These are phyloP conservation scores for Artibeus jamaicensis DNA, from an alignment of 2,797 vertebrate genomes.

Conservation along the genomic window DNA sequence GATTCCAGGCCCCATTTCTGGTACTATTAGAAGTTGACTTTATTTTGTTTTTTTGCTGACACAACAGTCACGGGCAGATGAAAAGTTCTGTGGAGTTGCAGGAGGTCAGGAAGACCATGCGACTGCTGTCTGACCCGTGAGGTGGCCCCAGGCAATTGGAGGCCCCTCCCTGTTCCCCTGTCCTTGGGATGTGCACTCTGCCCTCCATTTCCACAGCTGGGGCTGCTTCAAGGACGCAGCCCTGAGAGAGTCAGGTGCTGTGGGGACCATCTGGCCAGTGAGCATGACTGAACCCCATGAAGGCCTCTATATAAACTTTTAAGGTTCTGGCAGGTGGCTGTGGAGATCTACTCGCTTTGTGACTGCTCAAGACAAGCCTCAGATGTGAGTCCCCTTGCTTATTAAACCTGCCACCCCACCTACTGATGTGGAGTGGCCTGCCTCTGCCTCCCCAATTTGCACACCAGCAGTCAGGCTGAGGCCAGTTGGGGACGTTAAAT, in stretches of 20 bases:
- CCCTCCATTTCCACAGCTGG: neutral
- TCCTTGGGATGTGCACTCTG: neutral
- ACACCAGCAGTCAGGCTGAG: neutral
- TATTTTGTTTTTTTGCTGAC: neutral
- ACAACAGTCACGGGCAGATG: neutral
- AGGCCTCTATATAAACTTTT: neutral
- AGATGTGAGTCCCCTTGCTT: neutral
- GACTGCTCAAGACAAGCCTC: neutral
- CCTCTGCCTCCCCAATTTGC: neutral
- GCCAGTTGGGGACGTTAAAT: neutral
- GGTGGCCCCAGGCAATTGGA: neutral
- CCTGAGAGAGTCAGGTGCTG: neutral
- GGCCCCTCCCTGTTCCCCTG: neutral
- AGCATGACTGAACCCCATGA: neutral
- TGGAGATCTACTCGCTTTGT: neutral
- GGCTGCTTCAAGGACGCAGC: neutral
- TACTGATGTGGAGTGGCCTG: too few species aligned
- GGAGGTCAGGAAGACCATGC: neutral
- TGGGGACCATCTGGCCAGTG: neutral
- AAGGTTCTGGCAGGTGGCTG: neutral
- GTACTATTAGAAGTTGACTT: neutral
- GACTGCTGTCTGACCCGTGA: neutral
- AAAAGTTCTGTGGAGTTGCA: neutral
- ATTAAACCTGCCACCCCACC: neutral
- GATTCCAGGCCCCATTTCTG: neutral